Evolutionary conservation across 2,888 invertebrate species (phyloP).

Genomic region (Microdon myrmicae): DNA sequence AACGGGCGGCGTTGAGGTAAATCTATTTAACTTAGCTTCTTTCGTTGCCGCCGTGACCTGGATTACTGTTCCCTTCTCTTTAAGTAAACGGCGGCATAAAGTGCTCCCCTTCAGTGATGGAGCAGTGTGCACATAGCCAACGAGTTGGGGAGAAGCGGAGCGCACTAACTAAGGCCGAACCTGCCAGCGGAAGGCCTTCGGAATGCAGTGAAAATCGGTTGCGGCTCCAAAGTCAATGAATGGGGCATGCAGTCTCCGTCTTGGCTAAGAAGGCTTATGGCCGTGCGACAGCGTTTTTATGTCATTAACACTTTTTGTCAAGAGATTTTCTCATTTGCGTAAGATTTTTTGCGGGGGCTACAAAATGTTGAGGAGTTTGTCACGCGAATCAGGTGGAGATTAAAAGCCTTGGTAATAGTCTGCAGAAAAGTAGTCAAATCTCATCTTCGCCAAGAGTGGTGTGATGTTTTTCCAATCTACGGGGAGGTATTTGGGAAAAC

Average conservation of each 20-base stretch:
- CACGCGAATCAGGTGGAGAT: too few species aligned
- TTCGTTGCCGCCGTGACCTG: slow-evolving; percentile 36
- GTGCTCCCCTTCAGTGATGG: slow-evolving; percentile 44
- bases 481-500: too few species aligned
- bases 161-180: slow-evolving; percentile 35
- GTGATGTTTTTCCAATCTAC: too few species aligned
- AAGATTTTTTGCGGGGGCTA: slow-evolving; percentile 18
- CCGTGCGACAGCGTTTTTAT: slow-evolving; percentile 17
- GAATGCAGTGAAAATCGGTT: slow-evolving; percentile 44
- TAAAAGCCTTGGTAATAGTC: too few species aligned
- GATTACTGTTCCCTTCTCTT: slow-evolving; percentile 33
- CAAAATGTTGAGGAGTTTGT: too few species aligned
- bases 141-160: too few species aligned
- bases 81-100: slow-evolving; percentile 25
- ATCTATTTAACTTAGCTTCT: too few species aligned
- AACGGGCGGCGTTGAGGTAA: too few species aligned
- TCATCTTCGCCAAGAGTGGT: too few species aligned
- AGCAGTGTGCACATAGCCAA: too few species aligned
- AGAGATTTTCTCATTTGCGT: slow-evolving; percentile 16
- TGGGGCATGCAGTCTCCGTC: slow-evolving; percentile 34
- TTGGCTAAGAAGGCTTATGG: slow-evolving; percentile 17
- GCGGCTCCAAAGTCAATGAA: slow-evolving; percentile 28
- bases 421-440: too few species aligned
- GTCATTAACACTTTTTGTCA: not conserved
- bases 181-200: slow-evolving; percentile 42